Percentiles rank a stretch among this genome's conserved stretches.
Conservation (phyloP, 64 coral and sea anemone species). For the Porites lutea region DNA sequence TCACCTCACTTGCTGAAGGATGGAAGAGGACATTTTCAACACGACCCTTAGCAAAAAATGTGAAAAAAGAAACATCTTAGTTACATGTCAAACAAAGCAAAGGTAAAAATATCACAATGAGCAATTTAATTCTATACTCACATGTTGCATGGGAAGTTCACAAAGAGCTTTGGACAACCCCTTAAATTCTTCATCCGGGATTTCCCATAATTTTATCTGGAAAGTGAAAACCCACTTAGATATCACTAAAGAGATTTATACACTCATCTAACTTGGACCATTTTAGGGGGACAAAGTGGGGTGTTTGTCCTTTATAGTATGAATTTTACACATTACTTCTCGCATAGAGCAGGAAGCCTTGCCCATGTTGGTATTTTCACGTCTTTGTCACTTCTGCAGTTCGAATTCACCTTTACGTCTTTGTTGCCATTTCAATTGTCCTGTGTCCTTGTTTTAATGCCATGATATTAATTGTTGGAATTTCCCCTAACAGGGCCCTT, state of each 20-base stretch:
- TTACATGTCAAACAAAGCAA: background rate
- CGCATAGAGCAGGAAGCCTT: no score
- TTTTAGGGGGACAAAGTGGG: background rate
- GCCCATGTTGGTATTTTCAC: no score
- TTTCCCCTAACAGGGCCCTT: no score
- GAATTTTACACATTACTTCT: no score
- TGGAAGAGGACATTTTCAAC: conserved; percentile 91
- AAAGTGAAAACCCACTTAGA: background rate
- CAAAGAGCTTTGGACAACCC: conserved; percentile 56
- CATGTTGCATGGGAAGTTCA: conserved; percentile 67
- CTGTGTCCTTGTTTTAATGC: no score
- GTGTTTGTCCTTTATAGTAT: background rate
- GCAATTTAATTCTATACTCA: conserved; percentile 30
- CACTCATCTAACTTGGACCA: background rate
- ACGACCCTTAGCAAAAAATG: conserved; percentile 65
- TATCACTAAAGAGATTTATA: background rate
- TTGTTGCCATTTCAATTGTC: no score
- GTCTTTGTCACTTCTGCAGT: no score
- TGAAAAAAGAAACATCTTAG: background rate
- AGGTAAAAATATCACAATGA: no score
- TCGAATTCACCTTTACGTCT: no score
- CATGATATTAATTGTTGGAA: no score
- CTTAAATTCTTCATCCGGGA: conserved; percentile 73
- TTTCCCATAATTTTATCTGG: conserved; percentile 92
- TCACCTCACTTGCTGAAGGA: conserved; percentile 77